A percentile compares a stretch with the other conserved stretches of the same genome.
Conservation (phyloP, 2,888 invertebrate species). For the Arge pagana region DNA sequence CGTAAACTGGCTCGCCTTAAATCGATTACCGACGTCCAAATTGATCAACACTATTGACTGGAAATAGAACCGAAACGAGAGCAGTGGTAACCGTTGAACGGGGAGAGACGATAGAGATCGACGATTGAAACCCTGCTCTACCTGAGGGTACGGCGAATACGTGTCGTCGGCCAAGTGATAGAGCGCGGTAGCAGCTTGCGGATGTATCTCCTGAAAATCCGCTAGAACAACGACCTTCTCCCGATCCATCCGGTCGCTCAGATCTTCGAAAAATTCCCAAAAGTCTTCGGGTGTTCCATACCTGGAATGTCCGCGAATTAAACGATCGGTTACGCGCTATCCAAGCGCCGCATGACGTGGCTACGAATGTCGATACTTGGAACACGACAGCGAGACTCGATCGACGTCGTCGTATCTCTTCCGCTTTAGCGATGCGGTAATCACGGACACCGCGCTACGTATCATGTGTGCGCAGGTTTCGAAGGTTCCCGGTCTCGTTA, state of each 20-base stretch:
- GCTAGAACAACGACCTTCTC: slow-evolving; percentile 4
- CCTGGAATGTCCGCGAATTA: no score
- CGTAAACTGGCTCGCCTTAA: background rate
- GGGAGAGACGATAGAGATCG: background rate
- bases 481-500: background rate
- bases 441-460: background rate
- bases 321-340: no score
- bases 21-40: slow-evolving; percentile 6
- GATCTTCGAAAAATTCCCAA: slow-evolving; percentile 7
- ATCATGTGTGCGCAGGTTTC: background rate
- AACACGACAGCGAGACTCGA: background rate
- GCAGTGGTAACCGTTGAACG: background rate
- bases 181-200: slow-evolving; percentile 4
- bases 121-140: background rate
- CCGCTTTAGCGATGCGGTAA: slow-evolving; percentile 1
- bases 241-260: slow-evolving; percentile 6
- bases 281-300: slow-evolving; percentile 1
- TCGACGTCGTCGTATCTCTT: slow-evolving; percentile 7
- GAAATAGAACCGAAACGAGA: no score
- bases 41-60: slow-evolving; percentile 6
- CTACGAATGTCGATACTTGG: slow-evolving; percentile 3
- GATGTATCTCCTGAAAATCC: slow-evolving; percentile 3
- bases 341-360: background rate
- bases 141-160: slow-evolving; percentile 9
- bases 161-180: slow-evolving; percentile 10